These are phyloP conservation scores for Tipula unca DNA, from an alignment of 2,888 invertebrate species.

Conservation along the genomic window DNA sequence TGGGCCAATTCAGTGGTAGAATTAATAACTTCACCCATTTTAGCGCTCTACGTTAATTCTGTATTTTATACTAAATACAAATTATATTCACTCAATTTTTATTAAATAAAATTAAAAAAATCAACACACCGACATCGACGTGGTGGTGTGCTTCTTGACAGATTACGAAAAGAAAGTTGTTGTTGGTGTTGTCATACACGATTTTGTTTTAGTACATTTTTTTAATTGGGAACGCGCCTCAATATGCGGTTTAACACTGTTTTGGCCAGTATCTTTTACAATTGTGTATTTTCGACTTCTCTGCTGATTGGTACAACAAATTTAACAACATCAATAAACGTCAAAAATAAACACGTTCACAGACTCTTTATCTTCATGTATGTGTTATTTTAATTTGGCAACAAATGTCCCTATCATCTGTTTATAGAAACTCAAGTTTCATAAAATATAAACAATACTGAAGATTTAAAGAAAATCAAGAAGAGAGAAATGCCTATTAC, in stretches of 20 bases:
- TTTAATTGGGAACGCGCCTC: neutral
- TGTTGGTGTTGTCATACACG: neutral
- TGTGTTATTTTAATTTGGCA: no score
- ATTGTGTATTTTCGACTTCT: no score
- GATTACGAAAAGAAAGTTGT: neutral
- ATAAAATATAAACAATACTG: no score
- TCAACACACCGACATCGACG: neutral
- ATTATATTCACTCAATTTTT: neutral
- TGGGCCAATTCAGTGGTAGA: slow-evolving; percentile 24
- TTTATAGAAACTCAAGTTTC: no score
- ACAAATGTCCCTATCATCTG: no score
- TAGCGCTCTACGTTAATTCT: neutral
- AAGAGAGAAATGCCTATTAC: no score
- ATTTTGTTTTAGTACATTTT: neutral
- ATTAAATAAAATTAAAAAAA: neutral
- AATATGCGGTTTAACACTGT: neutral
- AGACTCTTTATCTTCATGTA: no score
- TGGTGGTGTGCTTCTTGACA: neutral
- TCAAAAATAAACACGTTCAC: no score
- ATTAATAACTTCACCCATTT: slow-evolving; percentile 18
- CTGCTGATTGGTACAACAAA: no score
- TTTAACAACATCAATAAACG: no score
- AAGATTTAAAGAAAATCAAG: no score
- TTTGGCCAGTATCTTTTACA: no score
- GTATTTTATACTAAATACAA: neutral